Base-by-base conservation (phyloP, 2,888 invertebrate species). In the Pediacus dermestoides region DNA sequence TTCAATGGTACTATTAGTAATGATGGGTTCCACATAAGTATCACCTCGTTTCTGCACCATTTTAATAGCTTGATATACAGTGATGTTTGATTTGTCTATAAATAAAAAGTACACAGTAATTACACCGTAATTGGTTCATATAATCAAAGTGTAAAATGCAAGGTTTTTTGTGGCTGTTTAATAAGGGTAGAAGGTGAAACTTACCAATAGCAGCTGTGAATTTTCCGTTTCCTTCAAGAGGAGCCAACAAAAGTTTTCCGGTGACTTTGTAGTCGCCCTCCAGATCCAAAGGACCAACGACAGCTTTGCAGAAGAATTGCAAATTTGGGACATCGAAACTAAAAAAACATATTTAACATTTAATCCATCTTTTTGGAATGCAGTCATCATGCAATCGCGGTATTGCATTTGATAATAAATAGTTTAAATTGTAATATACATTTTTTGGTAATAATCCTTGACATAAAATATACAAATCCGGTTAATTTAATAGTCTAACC, bases 201-300 rank as follows among this genome's bases (percentile, higher is more conserved):
- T 27, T 37, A 52, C 52, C 44, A n/a, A 50, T 38, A 15, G 34
- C 33, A 4, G 50, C 46, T 9, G 11, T 30, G 15, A 52, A 50
- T 8, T 16, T 40, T 7, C 52, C 52, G 21, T 39, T 36, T n/a
- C 52, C 52, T 34, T 42, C 37, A 7, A 52, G 2, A 40, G 53
- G 53, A 15, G 52, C 55, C 2, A 58, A 32, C 12, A 62, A 30
- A 16, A 62, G 44, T 34, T 48, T 53, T 11, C 61, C 62, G 16
- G 36, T 51, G 3, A 61, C 46, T 9, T 43, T 51, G 27, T 57
- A 59, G 9, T 46, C 39, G 2, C 57, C 57, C 23, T 42, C 42
- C 30, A 61, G 18, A 1, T 34, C 27, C 12, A 59, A 26, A 6
- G 34, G 13, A 6, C 38, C 23, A 2, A 55, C 37, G 2, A 28